Percentiles rank a stretch among this genome's conserved stretches.
Conservation (phyloP, 2,113 vertebrate species). For the Picathartes gymnocephalus region DNA sequence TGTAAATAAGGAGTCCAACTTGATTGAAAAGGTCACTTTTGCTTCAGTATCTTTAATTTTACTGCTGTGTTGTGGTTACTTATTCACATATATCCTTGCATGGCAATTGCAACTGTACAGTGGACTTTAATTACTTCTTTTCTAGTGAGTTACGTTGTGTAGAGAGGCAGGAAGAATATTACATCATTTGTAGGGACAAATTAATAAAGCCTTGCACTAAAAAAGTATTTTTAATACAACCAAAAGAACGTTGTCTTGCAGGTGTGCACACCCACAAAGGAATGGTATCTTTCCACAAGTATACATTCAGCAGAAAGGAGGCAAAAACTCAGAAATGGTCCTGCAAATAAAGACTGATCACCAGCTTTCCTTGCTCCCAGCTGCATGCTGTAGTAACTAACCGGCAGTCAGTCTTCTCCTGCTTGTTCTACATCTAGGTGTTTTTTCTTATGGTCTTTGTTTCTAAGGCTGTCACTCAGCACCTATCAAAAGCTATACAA, state of each 20-base stretch:
- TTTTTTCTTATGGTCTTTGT: not conserved
- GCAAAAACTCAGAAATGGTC: not conserved
- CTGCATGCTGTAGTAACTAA: not conserved
- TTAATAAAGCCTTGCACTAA: not conserved
- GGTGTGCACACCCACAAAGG: not conserved
- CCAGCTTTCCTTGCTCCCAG: not conserved
- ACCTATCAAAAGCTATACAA: not conserved
- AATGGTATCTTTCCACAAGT: not conserved
- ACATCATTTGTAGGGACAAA: not conserved
- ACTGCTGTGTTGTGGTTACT: slow-evolving; percentile 20
- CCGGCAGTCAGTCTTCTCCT: not conserved
- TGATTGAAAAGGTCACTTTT: slow-evolving; percentile 96
- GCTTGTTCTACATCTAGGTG: not conserved
- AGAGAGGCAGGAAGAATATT: not conserved
- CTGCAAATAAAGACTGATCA: not conserved
- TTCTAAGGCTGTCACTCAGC: not conserved
- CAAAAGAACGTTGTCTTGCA: not conserved
- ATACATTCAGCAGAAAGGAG: not conserved
- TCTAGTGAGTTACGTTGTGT: not conserved
- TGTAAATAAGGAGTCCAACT: slow-evolving; percentile 99
- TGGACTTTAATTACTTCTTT: not conserved
- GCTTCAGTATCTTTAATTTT: slow-evolving; percentile 62
- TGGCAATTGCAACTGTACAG: not conserved
- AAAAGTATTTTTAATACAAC: not conserved
- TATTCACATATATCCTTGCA: slow-evolving; percentile 8